These are phyloP conservation scores for Anolis sagrei DNA, from an alignment of 2,113 vertebrate species.

Conservation along the genomic window DNA sequence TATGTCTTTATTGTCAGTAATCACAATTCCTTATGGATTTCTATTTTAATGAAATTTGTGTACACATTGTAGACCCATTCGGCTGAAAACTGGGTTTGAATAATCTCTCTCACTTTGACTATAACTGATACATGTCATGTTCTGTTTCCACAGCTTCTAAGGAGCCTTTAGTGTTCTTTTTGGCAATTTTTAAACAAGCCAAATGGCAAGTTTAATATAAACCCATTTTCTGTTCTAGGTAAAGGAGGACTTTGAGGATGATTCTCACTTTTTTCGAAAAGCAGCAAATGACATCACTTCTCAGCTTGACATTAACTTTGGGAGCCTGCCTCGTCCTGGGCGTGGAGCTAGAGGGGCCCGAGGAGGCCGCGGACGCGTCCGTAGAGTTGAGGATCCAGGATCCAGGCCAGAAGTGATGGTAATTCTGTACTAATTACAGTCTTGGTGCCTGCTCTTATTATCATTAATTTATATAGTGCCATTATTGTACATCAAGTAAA, in stretches of 20 bases:
- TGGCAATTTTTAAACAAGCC: background rate
- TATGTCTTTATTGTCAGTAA: background rate
- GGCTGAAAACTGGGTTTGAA: background rate
- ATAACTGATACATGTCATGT: background rate
- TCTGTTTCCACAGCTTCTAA: background rate
- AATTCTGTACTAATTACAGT: background rate
- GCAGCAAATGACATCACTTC: conserved; percentile 94
- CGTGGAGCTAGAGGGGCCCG: conserved; percentile 83
- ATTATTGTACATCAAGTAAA: too few species aligned
- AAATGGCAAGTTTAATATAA: background rate
- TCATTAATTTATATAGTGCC: too few species aligned
- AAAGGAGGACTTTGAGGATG: conserved; percentile 78
- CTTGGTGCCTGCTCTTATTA: background rate
- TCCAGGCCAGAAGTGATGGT: conserved; percentile 68
- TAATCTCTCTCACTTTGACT: background rate
- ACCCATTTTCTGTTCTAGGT: conserved; percentile 65
- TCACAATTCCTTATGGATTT: background rate
- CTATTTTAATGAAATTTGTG: background rate
- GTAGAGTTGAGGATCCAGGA: conserved; percentile 60
- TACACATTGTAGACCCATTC: background rate
- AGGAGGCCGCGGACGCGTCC: conserved; percentile 74
- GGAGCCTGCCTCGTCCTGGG: conserved; percentile 83
- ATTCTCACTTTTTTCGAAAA: conserved; percentile 79
- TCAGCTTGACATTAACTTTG: conserved; percentile 94
- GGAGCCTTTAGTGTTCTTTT: conserved; percentile 15